phyloP scores from a whole-genome alignment of 2,888 invertebrate species.

The Lypha dubia region DNA sequence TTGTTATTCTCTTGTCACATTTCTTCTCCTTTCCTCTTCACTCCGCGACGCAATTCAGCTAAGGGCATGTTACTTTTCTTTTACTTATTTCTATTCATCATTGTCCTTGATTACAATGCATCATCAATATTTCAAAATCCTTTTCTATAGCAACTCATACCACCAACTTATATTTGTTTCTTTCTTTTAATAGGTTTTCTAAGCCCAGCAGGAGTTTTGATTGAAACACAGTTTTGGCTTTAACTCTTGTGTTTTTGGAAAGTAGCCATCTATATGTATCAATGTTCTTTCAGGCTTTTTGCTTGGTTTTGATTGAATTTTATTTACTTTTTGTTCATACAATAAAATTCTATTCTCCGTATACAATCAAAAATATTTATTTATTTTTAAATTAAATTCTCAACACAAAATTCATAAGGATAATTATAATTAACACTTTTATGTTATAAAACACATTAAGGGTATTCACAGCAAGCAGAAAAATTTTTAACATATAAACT shows the following conservation, averaged over 20 bases:
- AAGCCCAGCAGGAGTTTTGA: constrained; percentile 67
- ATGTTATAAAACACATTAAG: not conserved
- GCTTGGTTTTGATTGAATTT: not conserved
- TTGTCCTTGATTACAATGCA: constrained; percentile 69
- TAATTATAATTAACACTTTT: constrained; percentile 27
- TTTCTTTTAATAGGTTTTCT: constrained; percentile 41
- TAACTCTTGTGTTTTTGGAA: constrained; percentile 37
- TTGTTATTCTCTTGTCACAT: constrained; percentile 38
- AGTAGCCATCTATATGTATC: constrained; percentile 3
- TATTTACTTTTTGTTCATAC: constrained; percentile 9
- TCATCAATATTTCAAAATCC: constrained; percentile 72
- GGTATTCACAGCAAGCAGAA: not conserved
- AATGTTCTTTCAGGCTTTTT: constrained; percentile 20
- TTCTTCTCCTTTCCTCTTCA: constrained; percentile 5
- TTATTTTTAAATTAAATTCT: constrained; percentile 35
- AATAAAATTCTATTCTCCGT: constrained; percentile 51
- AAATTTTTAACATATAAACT: no score
- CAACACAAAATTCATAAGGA: not conserved
- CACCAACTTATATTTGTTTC: constrained; percentile 42
- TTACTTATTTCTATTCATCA: constrained; percentile 57
- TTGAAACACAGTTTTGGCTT: constrained; percentile 66
- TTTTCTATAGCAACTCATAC: constrained; percentile 48
- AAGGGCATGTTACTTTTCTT: constrained; percentile 46
- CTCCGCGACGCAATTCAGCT: constrained; percentile 4
- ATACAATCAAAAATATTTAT: constrained; percentile 4